Conservation (phyloP, 2,113 vertebrate genomes). For the Heloderma charlesbogerti region DNA sequence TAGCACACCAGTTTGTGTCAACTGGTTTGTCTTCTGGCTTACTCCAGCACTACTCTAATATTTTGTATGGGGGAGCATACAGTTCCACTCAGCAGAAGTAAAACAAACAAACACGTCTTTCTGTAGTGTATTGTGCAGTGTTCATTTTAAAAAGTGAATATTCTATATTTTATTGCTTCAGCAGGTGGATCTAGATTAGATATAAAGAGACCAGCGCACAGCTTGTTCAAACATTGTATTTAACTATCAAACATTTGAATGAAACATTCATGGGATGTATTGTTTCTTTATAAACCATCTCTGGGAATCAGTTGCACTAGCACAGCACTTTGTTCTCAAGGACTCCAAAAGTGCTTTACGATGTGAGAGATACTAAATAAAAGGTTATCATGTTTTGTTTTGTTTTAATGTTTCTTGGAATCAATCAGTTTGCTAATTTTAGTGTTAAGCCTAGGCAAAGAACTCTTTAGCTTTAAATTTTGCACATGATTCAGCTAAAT, state of each 20-base stretch:
- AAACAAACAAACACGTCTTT: slow-evolving; percentile 43
- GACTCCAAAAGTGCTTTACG: slow-evolving; percentile 23
- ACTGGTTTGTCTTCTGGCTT: slow-evolving; percentile 29
- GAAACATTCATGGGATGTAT: slow-evolving; percentile 7
- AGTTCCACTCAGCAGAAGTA: slow-evolving; percentile 46
- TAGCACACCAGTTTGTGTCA: slow-evolving; percentile 30
- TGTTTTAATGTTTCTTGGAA: not conserved
- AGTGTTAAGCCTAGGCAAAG: not conserved
- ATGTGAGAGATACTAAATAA: not conserved
- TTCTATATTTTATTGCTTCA: slow-evolving; percentile 42
- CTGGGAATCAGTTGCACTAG: slow-evolving; percentile 8
- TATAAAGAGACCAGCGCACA: slow-evolving; percentile 28
- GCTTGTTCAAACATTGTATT: slow-evolving; percentile 29
- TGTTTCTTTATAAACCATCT: not conserved
- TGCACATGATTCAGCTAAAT: not conserved
- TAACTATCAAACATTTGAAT: slow-evolving; percentile 20
- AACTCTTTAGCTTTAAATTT: not conserved
- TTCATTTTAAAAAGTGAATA: slow-evolving; percentile 34
- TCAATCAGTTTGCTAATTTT: not conserved
- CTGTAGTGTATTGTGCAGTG: slow-evolving; percentile 38
- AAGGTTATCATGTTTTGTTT: not conserved
- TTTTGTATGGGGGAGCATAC: slow-evolving; percentile 42
- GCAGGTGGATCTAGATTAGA: slow-evolving; percentile 50
- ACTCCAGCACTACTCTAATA: slow-evolving; percentile 40
- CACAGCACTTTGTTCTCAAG: slow-evolving; percentile 34